Base-by-base conservation (phyloP, 2,888 invertebrate genomes). In the Caenorhabditis wallacei region DNA sequence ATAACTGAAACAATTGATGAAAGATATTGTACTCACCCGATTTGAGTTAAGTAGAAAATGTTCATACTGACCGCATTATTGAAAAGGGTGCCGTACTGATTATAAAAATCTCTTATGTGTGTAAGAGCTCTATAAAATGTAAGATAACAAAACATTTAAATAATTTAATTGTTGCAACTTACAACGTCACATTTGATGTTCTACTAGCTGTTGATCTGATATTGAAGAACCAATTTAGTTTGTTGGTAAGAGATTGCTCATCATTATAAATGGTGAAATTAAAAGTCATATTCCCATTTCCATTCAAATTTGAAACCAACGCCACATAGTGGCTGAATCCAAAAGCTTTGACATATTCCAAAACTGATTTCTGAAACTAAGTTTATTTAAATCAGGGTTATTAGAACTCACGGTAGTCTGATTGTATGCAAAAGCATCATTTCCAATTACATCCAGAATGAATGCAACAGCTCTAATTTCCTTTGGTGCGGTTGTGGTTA, bases 21-120 rank as follows among this genome's bases (percentile, higher is more conserved):
- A 13, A 11, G 0, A n/a, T 57, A 22, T 35, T 35, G 3, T n/a
- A 37, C 30, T 11, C 18, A 82, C 76, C 54, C 72, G 3, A 72
- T 63, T 54, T 82, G 82, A 10, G 82, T 72, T 0, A 46, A 1
- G 53, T 82, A 82, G 68, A 82, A 78, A 68, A 82, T 72, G 30
- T 82, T 78, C 18, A 26, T 24, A 24, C 76, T 78, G 10, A 4
- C n/a, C 0, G 66, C 4, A 24, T 5, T 20, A 7, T 16, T 3
- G 2, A 63, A 26, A 22, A 26, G 1, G 0, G 18, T 37, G 4
- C 43, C 46, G 20, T 20, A 37, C 8, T 1, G 0, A 7, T 18
- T 59, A 13, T 59, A 69, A 13, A 56, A 43, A 13, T 18, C 40
- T 16, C 7, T 11, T 10, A 78, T 61, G 3, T 18, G 22, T 0